Evolutionary conservation across 2,113 vertebrate species (phyloP).

Genomic region (Jaculus jaculus): DNA sequence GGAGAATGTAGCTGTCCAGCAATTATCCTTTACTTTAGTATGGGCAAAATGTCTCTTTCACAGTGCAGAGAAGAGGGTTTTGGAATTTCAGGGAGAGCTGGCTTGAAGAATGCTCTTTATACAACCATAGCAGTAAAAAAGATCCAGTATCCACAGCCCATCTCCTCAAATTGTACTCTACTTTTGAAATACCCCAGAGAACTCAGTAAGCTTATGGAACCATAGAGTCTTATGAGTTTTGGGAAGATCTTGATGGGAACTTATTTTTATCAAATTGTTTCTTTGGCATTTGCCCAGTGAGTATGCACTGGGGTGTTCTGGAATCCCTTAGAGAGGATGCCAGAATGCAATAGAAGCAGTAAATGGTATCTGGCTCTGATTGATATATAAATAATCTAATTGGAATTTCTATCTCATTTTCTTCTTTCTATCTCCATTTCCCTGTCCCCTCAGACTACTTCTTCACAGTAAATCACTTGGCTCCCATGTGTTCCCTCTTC

Average conservation of each 20-base stretch:
- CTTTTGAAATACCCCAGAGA: conserved; percentile 10
- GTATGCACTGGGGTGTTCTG: conserved; percentile 14
- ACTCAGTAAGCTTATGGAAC: not conserved
- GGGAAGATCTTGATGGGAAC: not conserved
- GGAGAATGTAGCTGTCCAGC: not conserved
- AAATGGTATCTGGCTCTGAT: not conserved
- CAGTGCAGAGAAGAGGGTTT: not conserved
- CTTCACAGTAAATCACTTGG: not conserved
- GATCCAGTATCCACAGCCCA: not conserved
- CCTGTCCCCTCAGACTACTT: not conserved
- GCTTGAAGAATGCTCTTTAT: conserved; percentile 41
- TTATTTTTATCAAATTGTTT: conserved; percentile 1
- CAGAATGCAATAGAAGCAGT: conserved; percentile 22
- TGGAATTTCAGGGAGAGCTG: conserved; percentile 14
- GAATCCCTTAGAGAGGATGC: not conserved
- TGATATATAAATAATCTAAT: conserved; percentile 24
- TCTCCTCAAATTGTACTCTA: conserved; percentile 11
- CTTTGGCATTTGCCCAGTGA: not conserved
- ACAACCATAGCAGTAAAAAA: not conserved
- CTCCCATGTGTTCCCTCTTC: not conserved
- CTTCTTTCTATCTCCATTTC: conserved; percentile 1
- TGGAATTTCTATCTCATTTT: conserved; percentile 3
- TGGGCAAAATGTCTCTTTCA: not conserved
- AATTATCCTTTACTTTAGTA: conserved; percentile 14
- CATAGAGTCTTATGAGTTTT: not conserved